phyloP scores from a whole-genome alignment of 2,797 vertebrate species.

The Odontamblyopus rebecca region DNA sequence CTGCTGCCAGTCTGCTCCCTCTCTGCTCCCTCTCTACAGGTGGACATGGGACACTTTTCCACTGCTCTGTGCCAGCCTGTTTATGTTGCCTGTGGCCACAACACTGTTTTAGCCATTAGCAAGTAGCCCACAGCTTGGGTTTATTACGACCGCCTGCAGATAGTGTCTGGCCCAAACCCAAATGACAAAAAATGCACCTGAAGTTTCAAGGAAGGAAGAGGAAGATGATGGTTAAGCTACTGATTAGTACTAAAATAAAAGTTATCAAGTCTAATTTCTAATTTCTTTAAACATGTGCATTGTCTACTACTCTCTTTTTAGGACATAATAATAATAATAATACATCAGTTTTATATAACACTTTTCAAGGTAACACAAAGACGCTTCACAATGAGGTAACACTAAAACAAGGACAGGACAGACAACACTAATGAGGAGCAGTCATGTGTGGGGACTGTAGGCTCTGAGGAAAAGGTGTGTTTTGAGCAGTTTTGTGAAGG shows the following conservation, averaged over 20 bases:
- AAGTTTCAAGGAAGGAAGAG: not conserved
- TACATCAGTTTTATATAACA: too few relatives aligned
- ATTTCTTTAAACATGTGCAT: not conserved
- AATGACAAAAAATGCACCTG: not conserved
- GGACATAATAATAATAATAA: too few relatives aligned
- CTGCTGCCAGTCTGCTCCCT: slow-evolving; percentile 36
- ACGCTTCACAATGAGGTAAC: too few relatives aligned
- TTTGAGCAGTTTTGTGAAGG: too few relatives aligned
- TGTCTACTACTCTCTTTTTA: not conserved
- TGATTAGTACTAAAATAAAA: not conserved
- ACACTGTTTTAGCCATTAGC: not conserved
- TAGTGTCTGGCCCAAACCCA: not conserved
- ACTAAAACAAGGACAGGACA: too few relatives aligned
- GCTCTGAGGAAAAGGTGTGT: too few relatives aligned
- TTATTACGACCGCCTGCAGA: slow-evolving; percentile 20
- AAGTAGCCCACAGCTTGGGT: slow-evolving; percentile 26
- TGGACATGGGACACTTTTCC: slow-evolving; percentile 31
- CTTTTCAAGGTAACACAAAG: too few relatives aligned
- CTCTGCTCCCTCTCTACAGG: slow-evolving; percentile 47
- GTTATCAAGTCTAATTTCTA: too few relatives aligned
- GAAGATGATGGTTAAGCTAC: not conserved
- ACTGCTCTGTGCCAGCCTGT: slow-evolving; percentile 15
- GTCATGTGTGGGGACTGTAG: too few relatives aligned
- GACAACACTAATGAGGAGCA: too few relatives aligned
- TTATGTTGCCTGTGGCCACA: slow-evolving; percentile 17